Percentiles rank a stretch among this genome's conserved stretches.
Conservation (phyloP, 2,888 invertebrate species). For the Netelia melanura region DNA sequence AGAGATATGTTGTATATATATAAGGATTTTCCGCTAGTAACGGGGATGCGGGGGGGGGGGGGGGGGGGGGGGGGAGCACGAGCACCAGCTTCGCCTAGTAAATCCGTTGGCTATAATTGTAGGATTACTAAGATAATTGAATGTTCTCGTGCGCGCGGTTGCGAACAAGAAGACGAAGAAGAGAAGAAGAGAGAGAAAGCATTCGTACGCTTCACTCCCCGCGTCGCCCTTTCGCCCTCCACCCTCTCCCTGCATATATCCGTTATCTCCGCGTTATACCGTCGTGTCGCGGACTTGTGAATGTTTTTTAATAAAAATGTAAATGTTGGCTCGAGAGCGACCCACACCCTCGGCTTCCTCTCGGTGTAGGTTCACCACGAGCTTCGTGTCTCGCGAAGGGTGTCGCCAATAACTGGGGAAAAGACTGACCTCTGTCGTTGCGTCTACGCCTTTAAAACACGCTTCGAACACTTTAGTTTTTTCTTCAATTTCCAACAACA, state of each 20-base stretch:
- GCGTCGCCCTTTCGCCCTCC: conserved; percentile 14
- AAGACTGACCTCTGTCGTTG: conserved; percentile 22
- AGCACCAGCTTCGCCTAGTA: conserved; percentile 71
- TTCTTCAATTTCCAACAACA: not conserved
- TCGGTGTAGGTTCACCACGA: conserved; percentile 9
- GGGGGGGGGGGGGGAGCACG: conserved; percentile 37
- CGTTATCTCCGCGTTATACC: conserved; percentile 68
- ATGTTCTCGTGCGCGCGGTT: conserved; percentile 81
- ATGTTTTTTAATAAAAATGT: conserved; percentile 77
- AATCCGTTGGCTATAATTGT: conserved; percentile 86
- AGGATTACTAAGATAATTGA: conserved; percentile 90
- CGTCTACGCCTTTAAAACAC: not conserved
- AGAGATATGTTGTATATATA: conserved; percentile 33
- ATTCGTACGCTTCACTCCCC: conserved; percentile 28
- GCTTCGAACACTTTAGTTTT: not conserved
- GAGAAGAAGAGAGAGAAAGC: conserved; percentile 31
- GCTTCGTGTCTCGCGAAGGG: not conserved
- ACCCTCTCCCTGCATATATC: conserved; percentile 69
- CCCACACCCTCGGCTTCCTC: conserved; percentile 21
- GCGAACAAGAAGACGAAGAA: conserved; percentile 52
- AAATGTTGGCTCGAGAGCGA: conserved; percentile 67
- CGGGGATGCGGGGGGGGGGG: conserved; percentile 27
- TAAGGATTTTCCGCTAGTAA: conserved; percentile 34
- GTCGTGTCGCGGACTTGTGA: conserved; percentile 71
- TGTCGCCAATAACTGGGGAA: not conserved